Percentiles rank a stretch among this genome's conserved stretches.
Conservation (phyloP, 2,797 vertebrate genomes). For the Taenioides sp. region DNA sequence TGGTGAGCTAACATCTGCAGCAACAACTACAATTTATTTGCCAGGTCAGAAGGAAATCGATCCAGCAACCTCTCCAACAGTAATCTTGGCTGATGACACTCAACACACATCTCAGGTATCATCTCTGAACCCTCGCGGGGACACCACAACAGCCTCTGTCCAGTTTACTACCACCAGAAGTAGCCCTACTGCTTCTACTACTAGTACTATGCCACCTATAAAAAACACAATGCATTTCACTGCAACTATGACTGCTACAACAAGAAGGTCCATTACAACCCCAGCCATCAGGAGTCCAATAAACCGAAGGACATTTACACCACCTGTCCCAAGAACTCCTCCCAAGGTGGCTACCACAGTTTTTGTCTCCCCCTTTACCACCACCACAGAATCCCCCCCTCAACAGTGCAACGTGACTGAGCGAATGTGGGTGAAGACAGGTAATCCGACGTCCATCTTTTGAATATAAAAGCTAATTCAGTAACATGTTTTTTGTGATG, state of each 20-base stretch:
- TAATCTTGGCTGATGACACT: conserved; percentile 54
- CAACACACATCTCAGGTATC: conserved; percentile 72
- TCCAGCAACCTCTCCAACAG: conserved; percentile 51
- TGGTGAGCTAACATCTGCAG: conserved; percentile 73
- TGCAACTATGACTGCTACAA: conserved; percentile 59
- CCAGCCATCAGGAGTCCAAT: conserved; percentile 76
- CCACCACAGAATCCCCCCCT: conserved; percentile 80
- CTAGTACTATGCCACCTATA: conserved; percentile 42
- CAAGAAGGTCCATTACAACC: conserved; percentile 75
- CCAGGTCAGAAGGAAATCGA: conserved; percentile 75
- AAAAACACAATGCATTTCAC: conserved; percentile 66
- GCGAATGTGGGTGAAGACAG: conserved; percentile 91
- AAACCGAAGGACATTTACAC: conserved; percentile 76
- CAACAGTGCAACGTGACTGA: conserved; percentile 90
- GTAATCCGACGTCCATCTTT: conserved; percentile 61
- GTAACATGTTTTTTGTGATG: background rate
- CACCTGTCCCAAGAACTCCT: conserved; percentile 75
- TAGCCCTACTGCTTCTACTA: conserved; percentile 46
- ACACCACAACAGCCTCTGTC: conserved; percentile 59
- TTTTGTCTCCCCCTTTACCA: conserved; percentile 75
- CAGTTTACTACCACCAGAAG: conserved; percentile 57
- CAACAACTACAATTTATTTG: conserved; percentile 73
- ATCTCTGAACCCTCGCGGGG: conserved; percentile 64
- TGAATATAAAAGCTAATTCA: background rate
- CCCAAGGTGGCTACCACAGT: conserved; percentile 65